Conservation (phyloP, 2,888 invertebrate genomes). For the Thecophora atra region DNA sequence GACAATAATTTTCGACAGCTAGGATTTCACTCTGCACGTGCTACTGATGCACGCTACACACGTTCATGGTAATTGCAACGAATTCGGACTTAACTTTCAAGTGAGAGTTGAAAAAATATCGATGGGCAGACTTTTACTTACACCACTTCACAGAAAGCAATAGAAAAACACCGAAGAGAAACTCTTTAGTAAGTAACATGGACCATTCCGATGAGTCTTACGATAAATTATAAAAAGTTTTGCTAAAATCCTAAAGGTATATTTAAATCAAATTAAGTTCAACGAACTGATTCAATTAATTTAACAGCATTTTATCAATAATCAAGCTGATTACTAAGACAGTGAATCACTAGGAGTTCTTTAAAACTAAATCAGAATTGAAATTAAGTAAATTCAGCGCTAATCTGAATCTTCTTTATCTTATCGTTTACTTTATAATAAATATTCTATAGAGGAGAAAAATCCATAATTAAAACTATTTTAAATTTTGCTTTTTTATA, state of each 20-base stretch:
- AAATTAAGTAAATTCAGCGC: no score
- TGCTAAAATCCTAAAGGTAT: not conserved
- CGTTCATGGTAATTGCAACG: not conserved
- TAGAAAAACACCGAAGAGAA: not conserved
- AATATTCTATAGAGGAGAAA: not conserved
- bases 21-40: constrained; percentile 20
- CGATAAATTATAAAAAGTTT: not conserved
- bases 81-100: not conserved
- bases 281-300: no score
- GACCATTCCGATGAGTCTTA: constrained; percentile 4
- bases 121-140: not conserved
- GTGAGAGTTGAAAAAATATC: constrained; percentile 20
- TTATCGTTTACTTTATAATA: no score
- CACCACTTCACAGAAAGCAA: not conserved
- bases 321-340: not conserved
- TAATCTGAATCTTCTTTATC: no score
- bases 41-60: not conserved
- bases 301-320: not conserved
- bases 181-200: not conserved
- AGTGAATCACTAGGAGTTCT: no score
- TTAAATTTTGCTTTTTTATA: no score
- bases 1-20: constrained; percentile 3
- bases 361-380: no score
- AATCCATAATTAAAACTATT: no score
- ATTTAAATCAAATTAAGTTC: not conserved